These are phyloP conservation scores for Ranitomeya variabilis DNA, from an alignment of 2,113 vertebrate species.

Conservation along the genomic window DNA sequence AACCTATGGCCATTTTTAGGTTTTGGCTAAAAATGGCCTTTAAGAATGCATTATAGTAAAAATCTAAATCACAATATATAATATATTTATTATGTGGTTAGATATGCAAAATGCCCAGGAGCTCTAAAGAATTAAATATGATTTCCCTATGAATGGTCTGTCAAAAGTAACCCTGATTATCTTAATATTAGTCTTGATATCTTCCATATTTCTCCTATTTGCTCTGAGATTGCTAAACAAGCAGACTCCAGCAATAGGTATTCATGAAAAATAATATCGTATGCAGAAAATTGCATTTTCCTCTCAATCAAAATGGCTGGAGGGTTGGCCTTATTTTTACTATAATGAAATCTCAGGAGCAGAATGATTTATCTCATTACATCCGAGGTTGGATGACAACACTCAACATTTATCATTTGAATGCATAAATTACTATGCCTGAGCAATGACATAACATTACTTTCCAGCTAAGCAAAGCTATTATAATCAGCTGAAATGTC, in stretches of 20 bases:
- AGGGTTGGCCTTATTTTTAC: constrained; percentile 38
- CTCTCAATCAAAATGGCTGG: constrained; percentile 37
- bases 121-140: not conserved
- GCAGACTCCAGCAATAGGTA: constrained; percentile 6
- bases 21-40: not conserved
- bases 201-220: not conserved
- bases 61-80: not conserved
- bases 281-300: constrained; percentile 36
- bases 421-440: constrained; percentile 41
- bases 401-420: constrained; percentile 44
- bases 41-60: not conserved
- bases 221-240: not conserved
- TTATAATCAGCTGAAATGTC: constrained; percentile 49
- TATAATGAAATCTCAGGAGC: constrained; percentile 39
- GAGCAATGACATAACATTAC: constrained; percentile 41
- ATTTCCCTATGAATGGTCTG: not conserved
- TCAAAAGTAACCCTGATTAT: constrained; percentile 8
- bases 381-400: constrained; percentile 13
- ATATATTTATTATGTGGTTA: not conserved
- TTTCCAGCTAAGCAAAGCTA: constrained; percentile 29
- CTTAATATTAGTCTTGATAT: constrained; percentile 2
- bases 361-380: constrained; percentile 45
- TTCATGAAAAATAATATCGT: not conserved
- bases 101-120: not conserved
- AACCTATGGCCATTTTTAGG: not conserved